Base-by-base conservation (phyloP, 1,140 invertebrate species). In the Ceratoteleas bidentatus region DNA sequence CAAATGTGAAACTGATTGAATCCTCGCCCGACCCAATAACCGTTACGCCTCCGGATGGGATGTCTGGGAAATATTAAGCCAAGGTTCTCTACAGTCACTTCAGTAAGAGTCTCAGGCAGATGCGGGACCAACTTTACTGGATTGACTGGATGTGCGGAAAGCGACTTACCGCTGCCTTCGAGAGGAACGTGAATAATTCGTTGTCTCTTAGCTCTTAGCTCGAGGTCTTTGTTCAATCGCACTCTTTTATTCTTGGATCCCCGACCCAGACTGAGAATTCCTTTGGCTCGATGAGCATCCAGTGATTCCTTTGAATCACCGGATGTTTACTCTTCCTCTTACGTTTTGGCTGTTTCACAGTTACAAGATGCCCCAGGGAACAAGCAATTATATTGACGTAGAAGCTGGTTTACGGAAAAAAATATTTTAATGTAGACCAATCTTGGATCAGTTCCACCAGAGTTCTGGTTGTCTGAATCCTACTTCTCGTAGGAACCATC, bases 141-240 rank as follows among this genome's bases (percentile, higher is more conserved):
- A 84, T 87, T 87, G 88, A 81, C 72, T 83, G 76, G 86, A 85
- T 87, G 85, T 65, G 85, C 87, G 85, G 83, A 77, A 84, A 86
- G 88, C 86, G 86, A 83, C 81, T 83, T 87, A 84, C 87, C 87
- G 87, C 85, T 86, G 89, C 86, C 87, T 85, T 84, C 86, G 56
- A 52, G 74, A 78, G 65, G 77, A 75, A 84, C 73, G 74, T 61
- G 74, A 74, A 80, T 84, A 70, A 69, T 81, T 81, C 75, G 76
- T 76, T 81, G 72, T 82, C 69, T 74, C 73, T 84, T 70, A 78
- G 34, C 79, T 76, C 16, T 40, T 65, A 65, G 64, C 64, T 76
- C 61, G 72, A 83, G 75, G 52, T 78, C 65, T 78, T 72, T 53
- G 69, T 76, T 58, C 6, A 40, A 40, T 40, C 36, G 36, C 36